Evolutionary conservation across 1,140 invertebrate genomes (phyloP).

Genomic region (Alviniconcha marisindica): DNA sequence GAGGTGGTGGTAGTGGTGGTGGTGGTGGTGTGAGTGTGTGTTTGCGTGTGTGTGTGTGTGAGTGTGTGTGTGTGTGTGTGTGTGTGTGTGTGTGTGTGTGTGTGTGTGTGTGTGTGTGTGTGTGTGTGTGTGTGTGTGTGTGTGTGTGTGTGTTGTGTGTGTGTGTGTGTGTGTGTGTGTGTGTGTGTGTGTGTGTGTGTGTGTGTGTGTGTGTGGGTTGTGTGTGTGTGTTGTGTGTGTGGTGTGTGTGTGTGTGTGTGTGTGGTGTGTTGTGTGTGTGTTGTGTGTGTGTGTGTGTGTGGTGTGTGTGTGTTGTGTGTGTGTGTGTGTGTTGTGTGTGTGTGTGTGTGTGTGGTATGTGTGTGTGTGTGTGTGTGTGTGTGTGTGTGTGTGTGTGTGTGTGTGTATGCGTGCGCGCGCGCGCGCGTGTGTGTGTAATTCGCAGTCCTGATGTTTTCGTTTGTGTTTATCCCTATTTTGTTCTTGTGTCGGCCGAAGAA

Average conservation of each 20-base stretch:
- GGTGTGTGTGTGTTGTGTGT: neutral
- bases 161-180: neutral
- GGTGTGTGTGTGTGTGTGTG: neutral
- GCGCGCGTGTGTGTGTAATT: slow-evolving; percentile 16
- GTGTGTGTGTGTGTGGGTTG: neutral
- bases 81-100: slow-evolving; percentile 7
- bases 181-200: neutral
- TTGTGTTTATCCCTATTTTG: neutral
- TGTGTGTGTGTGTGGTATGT: neutral
- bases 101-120: slow-evolving; percentile 4
- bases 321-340: neutral
- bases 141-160: neutral
- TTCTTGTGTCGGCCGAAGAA: neutral
- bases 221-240: neutral
- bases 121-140: neutral
- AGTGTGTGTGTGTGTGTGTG: neutral
- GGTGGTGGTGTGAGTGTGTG: too few relatives aligned
- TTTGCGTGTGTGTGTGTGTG: too few relatives aligned
- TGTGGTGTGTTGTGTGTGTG: neutral
- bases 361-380: neutral
- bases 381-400: neutral
- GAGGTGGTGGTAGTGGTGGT: too few relatives aligned
- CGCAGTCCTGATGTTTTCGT: neutral
- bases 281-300: neutral
- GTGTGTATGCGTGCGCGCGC: slow-evolving; percentile 7